These are phyloP conservation scores for Armadillidium nasatum DNA, from an alignment of 1,140 invertebrate genomes.

Conservation along the genomic window DNA sequence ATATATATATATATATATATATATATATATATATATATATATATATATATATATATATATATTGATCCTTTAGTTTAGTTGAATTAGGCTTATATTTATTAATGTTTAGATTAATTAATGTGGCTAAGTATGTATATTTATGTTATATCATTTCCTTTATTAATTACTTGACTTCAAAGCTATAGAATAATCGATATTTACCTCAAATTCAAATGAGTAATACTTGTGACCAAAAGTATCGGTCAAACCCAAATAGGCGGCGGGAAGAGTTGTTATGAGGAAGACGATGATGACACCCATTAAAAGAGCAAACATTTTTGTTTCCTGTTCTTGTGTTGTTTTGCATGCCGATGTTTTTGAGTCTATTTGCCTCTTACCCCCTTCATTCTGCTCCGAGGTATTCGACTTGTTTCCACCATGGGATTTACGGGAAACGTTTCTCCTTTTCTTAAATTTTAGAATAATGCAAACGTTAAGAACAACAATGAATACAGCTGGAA, in stretches of 20 bases:
- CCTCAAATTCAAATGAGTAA: slow-evolving; percentile 35
- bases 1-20: too few relatives aligned
- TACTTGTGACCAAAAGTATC: slow-evolving; percentile 28
- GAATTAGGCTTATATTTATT: too few relatives aligned
- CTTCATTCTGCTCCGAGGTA: too few relatives aligned
- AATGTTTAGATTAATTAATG: too few relatives aligned
- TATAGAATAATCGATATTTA: neutral
- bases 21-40: too few relatives aligned
- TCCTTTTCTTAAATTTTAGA: slow-evolving; percentile 29
- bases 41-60: too few relatives aligned
- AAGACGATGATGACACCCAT: slow-evolving; percentile 36
- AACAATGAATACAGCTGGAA: slow-evolving; percentile 32
- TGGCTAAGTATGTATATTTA: too few relatives aligned
- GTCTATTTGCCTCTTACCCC: neutral
- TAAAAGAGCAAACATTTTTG: slow-evolving; percentile 28
- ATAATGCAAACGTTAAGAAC: slow-evolving; percentile 39
- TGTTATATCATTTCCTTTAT: too few relatives aligned
- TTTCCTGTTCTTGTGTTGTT: slow-evolving; percentile 21
- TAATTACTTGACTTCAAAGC: too few relatives aligned
- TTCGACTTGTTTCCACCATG: too few relatives aligned
- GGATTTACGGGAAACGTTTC: neutral
- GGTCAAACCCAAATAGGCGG: slow-evolving; percentile 35
- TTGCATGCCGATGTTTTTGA: neutral
- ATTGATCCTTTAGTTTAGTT: too few relatives aligned
- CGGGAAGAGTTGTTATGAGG: slow-evolving; percentile 36